These are phyloP conservation scores for Lithophane semibrunnea DNA, from an alignment of 2,888 invertebrate species.

Conservation along the genomic window DNA sequence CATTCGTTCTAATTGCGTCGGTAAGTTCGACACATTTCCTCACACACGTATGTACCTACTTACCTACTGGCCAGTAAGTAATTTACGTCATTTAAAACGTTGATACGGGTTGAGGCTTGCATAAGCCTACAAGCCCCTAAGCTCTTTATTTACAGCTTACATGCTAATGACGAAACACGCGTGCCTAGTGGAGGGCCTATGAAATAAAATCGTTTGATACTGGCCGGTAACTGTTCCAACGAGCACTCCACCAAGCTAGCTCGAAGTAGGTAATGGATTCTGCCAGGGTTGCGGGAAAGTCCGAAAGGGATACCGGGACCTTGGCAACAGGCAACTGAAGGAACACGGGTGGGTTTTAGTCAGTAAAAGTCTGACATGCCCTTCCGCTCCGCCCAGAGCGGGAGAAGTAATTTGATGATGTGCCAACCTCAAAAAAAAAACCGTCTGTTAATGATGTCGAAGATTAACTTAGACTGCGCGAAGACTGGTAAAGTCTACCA, in stretches of 20 bases:
- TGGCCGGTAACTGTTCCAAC: neutral
- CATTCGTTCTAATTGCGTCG: constrained; percentile 67
- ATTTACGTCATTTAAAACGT: constrained; percentile 77
- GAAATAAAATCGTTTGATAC: constrained; percentile 56
- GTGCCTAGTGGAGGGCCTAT: constrained; percentile 69
- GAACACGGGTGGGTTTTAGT: no score
- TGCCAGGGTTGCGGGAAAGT: no score
- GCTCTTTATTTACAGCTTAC: constrained; percentile 80
- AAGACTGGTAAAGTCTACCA: no score
- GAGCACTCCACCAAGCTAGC: neutral
- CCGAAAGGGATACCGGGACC: no score
- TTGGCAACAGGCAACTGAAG: no score
- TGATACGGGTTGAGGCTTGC: constrained; percentile 77
- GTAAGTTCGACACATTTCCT: constrained; percentile 72
- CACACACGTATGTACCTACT: constrained; percentile 69
- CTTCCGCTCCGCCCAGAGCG: no score
- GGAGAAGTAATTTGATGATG: no score
- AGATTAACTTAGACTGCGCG: no score
- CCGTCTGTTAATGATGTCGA: neutral
- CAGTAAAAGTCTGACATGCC: no score
- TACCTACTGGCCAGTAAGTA: constrained; percentile 71
- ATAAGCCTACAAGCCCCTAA: constrained; percentile 83
- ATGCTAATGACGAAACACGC: constrained; percentile 81
- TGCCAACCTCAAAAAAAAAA: no score
- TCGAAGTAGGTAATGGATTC: neutral